Conservation (phyloP, 2,113 vertebrate species). For the Cyanistes caeruleus region DNA sequence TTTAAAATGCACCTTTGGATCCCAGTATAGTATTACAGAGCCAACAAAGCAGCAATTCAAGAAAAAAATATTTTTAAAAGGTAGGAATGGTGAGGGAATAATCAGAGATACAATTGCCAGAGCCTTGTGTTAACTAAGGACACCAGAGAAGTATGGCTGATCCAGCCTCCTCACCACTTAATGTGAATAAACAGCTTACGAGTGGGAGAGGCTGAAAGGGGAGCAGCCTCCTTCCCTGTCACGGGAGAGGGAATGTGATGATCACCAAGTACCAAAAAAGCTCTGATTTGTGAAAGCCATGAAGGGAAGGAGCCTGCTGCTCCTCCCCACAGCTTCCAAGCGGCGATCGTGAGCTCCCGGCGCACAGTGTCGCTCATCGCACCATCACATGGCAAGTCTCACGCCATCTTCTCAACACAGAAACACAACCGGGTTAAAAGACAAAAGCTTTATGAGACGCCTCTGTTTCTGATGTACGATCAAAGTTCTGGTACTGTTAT, state of each 20-base stretch:
- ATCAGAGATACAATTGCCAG: neutral
- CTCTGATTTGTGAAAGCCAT: constrained; percentile 1
- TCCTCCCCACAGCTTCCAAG: neutral
- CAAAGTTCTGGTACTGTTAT: neutral
- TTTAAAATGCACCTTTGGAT: constrained; percentile 74
- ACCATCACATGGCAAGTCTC: neutral
- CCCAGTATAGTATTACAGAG: constrained; percentile 35
- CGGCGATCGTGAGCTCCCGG: fast-evolving
- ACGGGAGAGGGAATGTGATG: constrained; percentile 37
- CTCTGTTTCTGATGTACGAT: neutral
- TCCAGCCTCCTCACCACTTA: constrained; percentile 40
- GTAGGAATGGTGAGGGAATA: constrained; percentile 7
- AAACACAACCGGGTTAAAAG: neutral
- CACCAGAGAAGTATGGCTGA: constrained; percentile 2
- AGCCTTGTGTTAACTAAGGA: constrained; percentile 2
- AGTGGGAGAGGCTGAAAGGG: constrained; percentile 58
- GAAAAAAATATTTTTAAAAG: constrained; percentile 56
- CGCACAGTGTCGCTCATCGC: neutral
- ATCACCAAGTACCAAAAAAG: constrained; percentile 54
- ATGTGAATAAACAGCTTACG: constrained; percentile 37
- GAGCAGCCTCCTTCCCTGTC: constrained; percentile 49
- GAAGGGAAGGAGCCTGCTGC: constrained; percentile 5
- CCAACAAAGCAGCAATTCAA: constrained; percentile 56
- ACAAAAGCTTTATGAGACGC: neutral
- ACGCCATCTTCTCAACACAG: neutral